Conservation (phyloP, 2,113 vertebrate genomes). For the Nerophis ophidion region DNA sequence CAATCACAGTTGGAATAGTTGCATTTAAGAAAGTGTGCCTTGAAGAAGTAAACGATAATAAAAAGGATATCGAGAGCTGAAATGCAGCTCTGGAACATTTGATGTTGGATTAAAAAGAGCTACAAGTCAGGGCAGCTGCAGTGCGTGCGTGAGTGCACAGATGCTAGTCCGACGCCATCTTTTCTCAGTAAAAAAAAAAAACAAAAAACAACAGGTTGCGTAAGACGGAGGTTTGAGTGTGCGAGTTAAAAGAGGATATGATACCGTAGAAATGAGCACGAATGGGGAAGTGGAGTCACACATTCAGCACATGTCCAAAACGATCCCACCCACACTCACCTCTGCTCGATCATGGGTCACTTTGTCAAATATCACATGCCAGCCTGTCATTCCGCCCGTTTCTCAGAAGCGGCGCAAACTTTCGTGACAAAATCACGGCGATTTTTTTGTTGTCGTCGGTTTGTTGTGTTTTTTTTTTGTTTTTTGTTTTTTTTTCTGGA, state of each 20-base stretch:
- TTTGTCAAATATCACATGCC: slow-evolving; percentile 53
- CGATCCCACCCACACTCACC: slow-evolving; percentile 52
- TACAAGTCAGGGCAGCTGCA: slow-evolving; percentile 19
- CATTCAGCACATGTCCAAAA: slow-evolving; percentile 60
- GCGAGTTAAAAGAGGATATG: slow-evolving; percentile 62
- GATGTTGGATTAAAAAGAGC: neutral
- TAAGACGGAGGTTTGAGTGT: slow-evolving; percentile 25
- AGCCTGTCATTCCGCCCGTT: slow-evolving; percentile 27
- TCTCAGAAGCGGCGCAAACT: slow-evolving; percentile 24
- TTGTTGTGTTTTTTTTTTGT: neutral
- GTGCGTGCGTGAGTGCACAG: neutral
- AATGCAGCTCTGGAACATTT: no score
- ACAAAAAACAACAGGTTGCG: slow-evolving; percentile 3
- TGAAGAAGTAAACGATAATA: no score
- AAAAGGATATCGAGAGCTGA: no score
- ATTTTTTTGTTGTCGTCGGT: neutral
- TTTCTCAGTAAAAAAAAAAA: slow-evolving; percentile 14
- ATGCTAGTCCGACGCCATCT: slow-evolving; percentile 10
- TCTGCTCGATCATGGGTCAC: slow-evolving; percentile 59
- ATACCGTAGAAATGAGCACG: slow-evolving; percentile 37
- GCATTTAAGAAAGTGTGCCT: no score
- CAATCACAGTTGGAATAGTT: neutral
- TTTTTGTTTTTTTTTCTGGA: neutral
- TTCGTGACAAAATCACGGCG: neutral
- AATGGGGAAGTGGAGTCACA: slow-evolving; percentile 68